phyloP scores from a whole-genome alignment of 2,888 invertebrate genomes.

The Macrophya annulata region DNA sequence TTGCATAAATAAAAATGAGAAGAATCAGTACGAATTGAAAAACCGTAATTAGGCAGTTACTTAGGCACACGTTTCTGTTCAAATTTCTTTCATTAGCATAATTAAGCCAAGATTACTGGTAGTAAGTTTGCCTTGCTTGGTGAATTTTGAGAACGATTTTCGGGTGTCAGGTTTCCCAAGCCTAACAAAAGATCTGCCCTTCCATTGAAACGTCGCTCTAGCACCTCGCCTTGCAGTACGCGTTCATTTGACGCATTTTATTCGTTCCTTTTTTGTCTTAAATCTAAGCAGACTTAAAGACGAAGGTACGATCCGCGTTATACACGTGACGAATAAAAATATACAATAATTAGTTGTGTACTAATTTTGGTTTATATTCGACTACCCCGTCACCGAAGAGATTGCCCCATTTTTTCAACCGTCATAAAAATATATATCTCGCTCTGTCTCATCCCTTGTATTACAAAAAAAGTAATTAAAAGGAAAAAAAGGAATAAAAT shows the following conservation, averaged over 20 bases:
- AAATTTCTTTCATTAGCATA: constrained; percentile 51
- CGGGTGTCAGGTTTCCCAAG: constrained; percentile 76
- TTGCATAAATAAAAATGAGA: background rate
- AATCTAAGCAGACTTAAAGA: constrained; percentile 72
- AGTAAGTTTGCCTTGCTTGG: constrained; percentile 47
- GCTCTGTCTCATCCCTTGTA: background rate
- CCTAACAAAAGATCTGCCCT: constrained; percentile 72
- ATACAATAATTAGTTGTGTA: constrained; percentile 4
- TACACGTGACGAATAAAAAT: constrained; percentile 3
- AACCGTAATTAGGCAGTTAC: constrained; percentile 47
- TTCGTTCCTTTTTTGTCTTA: constrained; percentile 71
- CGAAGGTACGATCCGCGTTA: constrained; percentile 61
- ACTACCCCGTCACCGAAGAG: background rate
- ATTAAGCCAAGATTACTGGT: constrained; percentile 25
- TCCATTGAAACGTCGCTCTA: constrained; percentile 79
- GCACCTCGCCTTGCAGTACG: constrained; percentile 76
- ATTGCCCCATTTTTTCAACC: background rate
- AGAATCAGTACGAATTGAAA: background rate
- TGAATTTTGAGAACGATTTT: constrained; percentile 78
- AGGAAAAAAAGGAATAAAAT: background rate
- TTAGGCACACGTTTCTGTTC: constrained; percentile 18
- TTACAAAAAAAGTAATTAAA: background rate
- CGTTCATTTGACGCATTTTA: constrained; percentile 69
- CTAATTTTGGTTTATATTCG: background rate
- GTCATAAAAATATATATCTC: background rate